A percentile compares a stretch with the other conserved stretches of the same genome.
Conservation (phyloP, 2,888 invertebrate genomes). For the Eupithecia subfuscata region DNA sequence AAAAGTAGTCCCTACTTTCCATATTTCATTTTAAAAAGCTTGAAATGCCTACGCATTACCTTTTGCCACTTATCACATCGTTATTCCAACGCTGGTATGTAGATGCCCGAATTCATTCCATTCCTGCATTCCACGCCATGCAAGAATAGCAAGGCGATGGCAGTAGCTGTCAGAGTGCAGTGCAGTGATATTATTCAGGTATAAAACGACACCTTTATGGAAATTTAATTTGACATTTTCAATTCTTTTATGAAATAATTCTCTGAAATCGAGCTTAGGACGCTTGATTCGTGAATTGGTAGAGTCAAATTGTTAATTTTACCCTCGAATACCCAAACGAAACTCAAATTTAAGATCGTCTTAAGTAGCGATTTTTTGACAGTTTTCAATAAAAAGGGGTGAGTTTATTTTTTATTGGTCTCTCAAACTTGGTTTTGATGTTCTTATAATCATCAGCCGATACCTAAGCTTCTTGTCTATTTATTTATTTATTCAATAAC, state of each 20-base stretch:
- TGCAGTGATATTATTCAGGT: constrained; percentile 6
- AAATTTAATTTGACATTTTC: background rate
- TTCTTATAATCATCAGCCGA: background rate
- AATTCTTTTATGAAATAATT: background rate
- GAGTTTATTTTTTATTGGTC: too few species aligned
- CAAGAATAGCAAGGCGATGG: constrained; percentile 2
- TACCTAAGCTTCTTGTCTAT: background rate
- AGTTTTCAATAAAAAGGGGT: background rate
- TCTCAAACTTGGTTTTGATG: background rate
- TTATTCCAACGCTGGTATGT: constrained; percentile 2
- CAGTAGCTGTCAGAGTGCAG: constrained; percentile 6
- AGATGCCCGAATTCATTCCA: constrained; percentile 3
- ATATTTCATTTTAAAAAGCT: background rate
- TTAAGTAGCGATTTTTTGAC: background rate
- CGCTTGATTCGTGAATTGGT: background rate
- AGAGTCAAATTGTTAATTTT: background rate
- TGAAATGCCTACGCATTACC: background rate
- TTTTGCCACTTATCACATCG: background rate
- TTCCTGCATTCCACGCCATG: constrained; percentile 10
- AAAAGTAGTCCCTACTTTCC: background rate
- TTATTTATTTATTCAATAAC: too few species aligned
- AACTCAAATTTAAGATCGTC: background rate
- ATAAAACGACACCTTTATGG: background rate
- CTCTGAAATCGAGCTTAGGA: background rate
- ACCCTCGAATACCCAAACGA: background rate